phyloP scores from a whole-genome alignment of 2,797 vertebrate species.

The Chiloscyllium punctatum region DNA sequence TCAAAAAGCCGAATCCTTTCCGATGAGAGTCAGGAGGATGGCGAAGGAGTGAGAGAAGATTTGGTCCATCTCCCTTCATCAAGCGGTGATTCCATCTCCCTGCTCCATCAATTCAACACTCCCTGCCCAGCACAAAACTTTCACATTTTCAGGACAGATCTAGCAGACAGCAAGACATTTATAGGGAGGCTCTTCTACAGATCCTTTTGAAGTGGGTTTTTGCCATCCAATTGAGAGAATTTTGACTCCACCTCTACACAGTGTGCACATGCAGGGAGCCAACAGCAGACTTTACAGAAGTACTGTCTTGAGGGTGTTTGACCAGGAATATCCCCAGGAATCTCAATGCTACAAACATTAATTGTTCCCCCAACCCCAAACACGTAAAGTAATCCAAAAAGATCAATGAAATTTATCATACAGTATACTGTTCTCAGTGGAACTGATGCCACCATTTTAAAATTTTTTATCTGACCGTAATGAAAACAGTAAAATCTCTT shows the following conservation, averaged over 20 bases:
- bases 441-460: neutral
- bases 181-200: neutral
- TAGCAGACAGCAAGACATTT: neutral
- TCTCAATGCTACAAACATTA: neutral
- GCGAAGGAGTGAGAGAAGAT: neutral
- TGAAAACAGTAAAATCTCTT: neutral
- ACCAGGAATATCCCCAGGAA: neutral
- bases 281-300: neutral
- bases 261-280: neutral
- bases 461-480: neutral
- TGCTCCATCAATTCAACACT: neutral
- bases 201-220: conserved; percentile 26
- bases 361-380: neutral
- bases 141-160: neutral
- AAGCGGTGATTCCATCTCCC: neutral
- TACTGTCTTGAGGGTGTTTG: neutral
- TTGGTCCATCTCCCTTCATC: neutral
- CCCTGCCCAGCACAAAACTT: neutral
- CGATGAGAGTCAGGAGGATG: neutral
- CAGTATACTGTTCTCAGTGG: neutral
- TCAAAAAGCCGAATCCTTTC: neutral
- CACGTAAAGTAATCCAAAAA: neutral
- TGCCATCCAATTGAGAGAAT: neutral
- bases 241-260: neutral
- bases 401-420: neutral